phyloP scores from a whole-genome alignment of 1,140 invertebrate genomes.

The Helicoverpa zea region DNA sequence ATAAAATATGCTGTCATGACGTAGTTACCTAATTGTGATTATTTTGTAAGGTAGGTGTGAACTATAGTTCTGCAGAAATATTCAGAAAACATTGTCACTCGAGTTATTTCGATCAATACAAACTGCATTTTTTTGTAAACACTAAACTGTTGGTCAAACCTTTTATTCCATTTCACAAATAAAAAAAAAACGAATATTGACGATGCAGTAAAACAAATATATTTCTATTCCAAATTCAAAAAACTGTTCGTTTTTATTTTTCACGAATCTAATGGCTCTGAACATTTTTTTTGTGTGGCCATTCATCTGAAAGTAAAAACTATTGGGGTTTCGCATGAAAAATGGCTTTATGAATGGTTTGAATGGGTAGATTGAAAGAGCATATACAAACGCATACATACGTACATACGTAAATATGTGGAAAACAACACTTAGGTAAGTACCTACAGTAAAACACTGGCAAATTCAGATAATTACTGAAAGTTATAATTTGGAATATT shows the following conservation, averaged over 20 bases:
- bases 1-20: too few relatives aligned
- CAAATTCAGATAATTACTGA: too few relatives aligned
- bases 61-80: too few relatives aligned
- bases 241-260: not conserved
- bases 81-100: too few relatives aligned
- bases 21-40: too few relatives aligned
- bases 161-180: not conserved
- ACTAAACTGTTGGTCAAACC: not conserved
- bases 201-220: not conserved
- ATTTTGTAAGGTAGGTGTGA: not conserved
- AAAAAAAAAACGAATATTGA: not conserved
- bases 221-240: conserved; percentile 3
- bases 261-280: not conserved
- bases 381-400: not conserved
- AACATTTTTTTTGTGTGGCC: not conserved
- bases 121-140: too few relatives aligned
- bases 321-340: not conserved
- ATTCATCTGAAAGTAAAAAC: not conserved
- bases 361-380: not conserved
- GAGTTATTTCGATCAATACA: too few relatives aligned
- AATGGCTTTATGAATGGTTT: not conserved
- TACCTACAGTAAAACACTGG: too few relatives aligned
- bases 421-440: too few relatives aligned
- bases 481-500: too few relatives aligned
- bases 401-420: too few relatives aligned